Evolutionary conservation across 2,113 vertebrate species (phyloP), one percentile per base, ranked within the genome.

Genomic region (Myanophis thanlyinensis): DNA sequence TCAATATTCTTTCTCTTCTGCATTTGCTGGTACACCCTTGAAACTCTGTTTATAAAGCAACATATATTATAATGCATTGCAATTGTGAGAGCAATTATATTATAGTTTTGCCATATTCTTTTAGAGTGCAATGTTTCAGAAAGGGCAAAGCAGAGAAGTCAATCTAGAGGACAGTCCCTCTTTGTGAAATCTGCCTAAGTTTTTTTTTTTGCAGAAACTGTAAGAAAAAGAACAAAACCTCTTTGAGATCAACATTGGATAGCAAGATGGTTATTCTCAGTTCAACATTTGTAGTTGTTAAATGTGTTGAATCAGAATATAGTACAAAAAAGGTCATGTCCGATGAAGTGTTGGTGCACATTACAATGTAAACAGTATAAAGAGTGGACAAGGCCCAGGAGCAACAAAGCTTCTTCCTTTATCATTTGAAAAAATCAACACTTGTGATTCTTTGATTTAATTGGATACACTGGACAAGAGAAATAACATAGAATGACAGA

Each of bases 41-140:
- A 92, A 94, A 97, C 95, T 97, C 92, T 95, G 94, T 97, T 97
- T 97, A 97, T 93, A 97, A 97, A 97, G 97, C 96, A 97, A 96
- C 46, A 96, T 96, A 87, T n/a, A 93, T 96, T 97, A 96, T 95
- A 93, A 96, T 96, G 95, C 93, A 95, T 93, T 97, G 95, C 96
- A 93, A 92, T 96, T 96, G 95, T 97, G 95, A 97, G 97, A 96
- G 96, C 97, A 94, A 94, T 93, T 96, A 93, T 96, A 95, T 96
- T 96, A 96, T 91, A 47, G 18, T 95, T 94, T 94, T 44, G 0
- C 95, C 95, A 92, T 92, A 96, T 97, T 96, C 94, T 96, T 96
- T 94, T 90, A 95, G 94, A 89, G 91, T 91, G 84, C 93, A 91
- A 93, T 0, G 1, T 93, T 89, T 94, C 93, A 90, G 84, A 94